These are phyloP conservation scores for Dendroctonus valens DNA, from an alignment of 1,140 invertebrate genomes.

Conservation along the genomic window DNA sequence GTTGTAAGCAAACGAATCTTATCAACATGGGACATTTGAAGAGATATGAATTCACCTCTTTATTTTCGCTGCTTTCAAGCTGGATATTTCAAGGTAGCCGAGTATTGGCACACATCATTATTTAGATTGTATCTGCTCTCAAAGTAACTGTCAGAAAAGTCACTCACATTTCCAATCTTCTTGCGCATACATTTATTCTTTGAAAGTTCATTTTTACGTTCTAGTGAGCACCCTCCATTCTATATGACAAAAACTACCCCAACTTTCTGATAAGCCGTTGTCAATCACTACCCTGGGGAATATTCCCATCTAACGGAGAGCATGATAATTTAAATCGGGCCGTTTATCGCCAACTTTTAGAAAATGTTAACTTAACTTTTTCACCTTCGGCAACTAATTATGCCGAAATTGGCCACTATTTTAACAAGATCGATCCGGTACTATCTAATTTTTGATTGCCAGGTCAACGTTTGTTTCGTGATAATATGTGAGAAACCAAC, in stretches of 20 bases:
- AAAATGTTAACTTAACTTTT: too few species aligned
- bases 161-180: slow-evolving; percentile 33
- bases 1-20: too few species aligned
- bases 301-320: slow-evolving; percentile 16
- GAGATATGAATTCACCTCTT: not conserved
- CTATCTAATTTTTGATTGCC: too few species aligned
- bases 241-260: slow-evolving; percentile 33
- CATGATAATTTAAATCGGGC: slow-evolving; percentile 1
- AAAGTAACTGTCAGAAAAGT: slow-evolving; percentile 34
- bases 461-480: too few species aligned
- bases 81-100: not conserved
- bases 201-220: slow-evolving; percentile 33
- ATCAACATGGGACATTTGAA: too few species aligned
- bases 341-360: not conserved
- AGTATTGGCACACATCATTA: slow-evolving; percentile 15
- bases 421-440: too few species aligned
- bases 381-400: too few species aligned
- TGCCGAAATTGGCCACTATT: too few species aligned
- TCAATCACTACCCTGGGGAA: slow-evolving; percentile 31
- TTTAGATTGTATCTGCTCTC: slow-evolving; percentile 27
- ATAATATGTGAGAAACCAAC: too few species aligned
- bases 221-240: slow-evolving; percentile 30
- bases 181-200: slow-evolving; percentile 34
- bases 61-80: slow-evolving; percentile 1
- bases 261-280: slow-evolving; percentile 36